A percentile compares a stretch with the other conserved stretches of the same genome.
Conservation (phyloP, 2,888 invertebrate genomes). For the Drosophila melanosoma region DNA sequence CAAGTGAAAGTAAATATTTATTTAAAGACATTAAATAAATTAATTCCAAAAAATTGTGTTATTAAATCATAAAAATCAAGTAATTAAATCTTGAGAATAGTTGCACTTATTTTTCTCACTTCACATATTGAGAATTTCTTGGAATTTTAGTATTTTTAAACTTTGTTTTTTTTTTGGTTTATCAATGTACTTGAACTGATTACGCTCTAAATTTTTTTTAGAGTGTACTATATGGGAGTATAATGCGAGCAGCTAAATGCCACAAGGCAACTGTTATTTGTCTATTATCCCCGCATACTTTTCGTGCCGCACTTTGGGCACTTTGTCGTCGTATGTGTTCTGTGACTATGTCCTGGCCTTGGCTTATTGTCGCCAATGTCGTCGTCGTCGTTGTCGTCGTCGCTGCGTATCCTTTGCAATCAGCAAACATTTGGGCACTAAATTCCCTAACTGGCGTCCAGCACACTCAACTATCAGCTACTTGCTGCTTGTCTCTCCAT, state of each 20-base stretch:
- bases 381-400: conserved; percentile 21
- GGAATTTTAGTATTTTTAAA: neutral
- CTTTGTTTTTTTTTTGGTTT: neutral
- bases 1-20: neutral
- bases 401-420: conserved; percentile 78
- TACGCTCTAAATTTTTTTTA: neutral
- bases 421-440: conserved; percentile 80
- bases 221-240: conserved; percentile 37
- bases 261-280: conserved; percentile 80
- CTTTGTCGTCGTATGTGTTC: conserved; percentile 32
- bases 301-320: conserved; percentile 38
- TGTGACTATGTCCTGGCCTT: conserved; percentile 37
- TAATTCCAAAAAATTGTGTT: neutral
- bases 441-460: conserved; percentile 68
- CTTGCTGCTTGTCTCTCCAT: conserved; percentile 38
- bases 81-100: neutral
- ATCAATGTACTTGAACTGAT: neutral
- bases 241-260: conserved; percentile 71
- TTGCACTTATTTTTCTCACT: neutral
- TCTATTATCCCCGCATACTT: conserved; percentile 77
- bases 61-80: neutral
- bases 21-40: neutral
- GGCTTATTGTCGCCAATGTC: conserved; percentile 77
- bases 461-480: conserved; percentile 71
- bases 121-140: neutral